Conservation (phyloP, 2,888 invertebrate species). For the Drosophila mayaguana region DNA sequence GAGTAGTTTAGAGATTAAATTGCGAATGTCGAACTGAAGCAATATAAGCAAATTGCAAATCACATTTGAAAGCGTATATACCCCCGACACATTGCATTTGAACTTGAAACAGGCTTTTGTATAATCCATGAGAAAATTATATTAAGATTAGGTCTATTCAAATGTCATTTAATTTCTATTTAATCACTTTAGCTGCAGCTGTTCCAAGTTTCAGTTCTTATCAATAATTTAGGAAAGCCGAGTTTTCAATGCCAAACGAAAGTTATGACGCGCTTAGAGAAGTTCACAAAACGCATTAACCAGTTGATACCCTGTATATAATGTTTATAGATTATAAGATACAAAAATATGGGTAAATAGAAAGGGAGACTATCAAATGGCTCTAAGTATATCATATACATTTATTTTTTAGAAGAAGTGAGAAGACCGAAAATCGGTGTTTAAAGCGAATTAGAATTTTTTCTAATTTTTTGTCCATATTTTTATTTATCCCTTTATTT, state of each 20-base stretch:
- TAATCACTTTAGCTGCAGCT: background rate
- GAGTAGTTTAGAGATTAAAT: background rate
- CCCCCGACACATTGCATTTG: background rate
- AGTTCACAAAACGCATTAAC: background rate
- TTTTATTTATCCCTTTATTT: too few relatives aligned
- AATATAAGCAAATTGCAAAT: background rate
- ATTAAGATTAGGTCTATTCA: background rate
- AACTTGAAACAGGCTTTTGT: background rate
- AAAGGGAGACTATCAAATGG: too few relatives aligned
- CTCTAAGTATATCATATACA: too few relatives aligned
- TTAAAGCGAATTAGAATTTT: too few relatives aligned
- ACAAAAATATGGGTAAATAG: background rate
- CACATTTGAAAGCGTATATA: background rate
- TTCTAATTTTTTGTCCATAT: too few relatives aligned
- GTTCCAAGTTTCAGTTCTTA: background rate
- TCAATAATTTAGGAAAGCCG: constrained; percentile 3
- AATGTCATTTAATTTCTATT: background rate
- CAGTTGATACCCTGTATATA: background rate
- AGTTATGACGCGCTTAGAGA: constrained; percentile 4
- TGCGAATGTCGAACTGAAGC: background rate
- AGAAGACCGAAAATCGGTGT: too few relatives aligned
- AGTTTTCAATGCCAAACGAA: constrained; percentile 8
- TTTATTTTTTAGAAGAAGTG: too few relatives aligned
- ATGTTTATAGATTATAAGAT: too few relatives aligned
- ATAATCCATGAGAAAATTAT: background rate